phyloP scores from a whole-genome alignment of 2,113 vertebrate genomes.

The Mirounga angustirostris region DNA sequence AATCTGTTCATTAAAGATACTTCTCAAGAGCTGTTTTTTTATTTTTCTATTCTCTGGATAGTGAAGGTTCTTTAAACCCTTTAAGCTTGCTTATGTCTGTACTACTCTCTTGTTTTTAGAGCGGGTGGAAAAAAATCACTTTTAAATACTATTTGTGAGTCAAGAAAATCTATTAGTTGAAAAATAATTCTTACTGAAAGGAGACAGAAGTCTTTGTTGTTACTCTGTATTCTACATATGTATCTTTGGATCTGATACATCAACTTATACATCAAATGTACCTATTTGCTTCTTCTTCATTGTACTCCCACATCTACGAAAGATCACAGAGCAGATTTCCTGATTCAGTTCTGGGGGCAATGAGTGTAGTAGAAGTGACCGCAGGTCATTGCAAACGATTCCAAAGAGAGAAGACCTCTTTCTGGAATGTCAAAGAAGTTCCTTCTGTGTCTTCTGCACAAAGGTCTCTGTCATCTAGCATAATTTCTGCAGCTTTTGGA shows the following conservation, averaged over 20 bases:
- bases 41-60: not conserved
- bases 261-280: not conserved
- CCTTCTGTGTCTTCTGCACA: conserved; percentile 92
- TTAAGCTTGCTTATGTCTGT: not conserved
- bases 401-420: conserved; percentile 88
- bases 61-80: not conserved
- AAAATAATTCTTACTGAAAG: not conserved
- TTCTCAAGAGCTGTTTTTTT: not conserved
- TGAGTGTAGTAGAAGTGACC: conserved; percentile 90
- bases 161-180: not conserved
- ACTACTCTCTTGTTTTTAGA: not conserved
- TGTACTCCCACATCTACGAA: conserved; percentile 89
- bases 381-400: conserved; percentile 92
- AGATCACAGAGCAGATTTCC: conserved; percentile 86
- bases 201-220: not conserved
- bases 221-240: not conserved
- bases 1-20: not conserved
- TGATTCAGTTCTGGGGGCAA: conserved; percentile 87
- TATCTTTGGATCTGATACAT: not conserved
- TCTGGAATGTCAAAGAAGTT: conserved; percentile 94
- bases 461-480: not conserved
- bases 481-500: not conserved
- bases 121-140: not conserved
- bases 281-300: not conserved
- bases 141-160: conserved; percentile 11